Evolutionary conservation across 2,113 vertebrate genomes (phyloP), one percentile per base, ranked within the genome.

Genomic region (Melierax canorus): DNA sequence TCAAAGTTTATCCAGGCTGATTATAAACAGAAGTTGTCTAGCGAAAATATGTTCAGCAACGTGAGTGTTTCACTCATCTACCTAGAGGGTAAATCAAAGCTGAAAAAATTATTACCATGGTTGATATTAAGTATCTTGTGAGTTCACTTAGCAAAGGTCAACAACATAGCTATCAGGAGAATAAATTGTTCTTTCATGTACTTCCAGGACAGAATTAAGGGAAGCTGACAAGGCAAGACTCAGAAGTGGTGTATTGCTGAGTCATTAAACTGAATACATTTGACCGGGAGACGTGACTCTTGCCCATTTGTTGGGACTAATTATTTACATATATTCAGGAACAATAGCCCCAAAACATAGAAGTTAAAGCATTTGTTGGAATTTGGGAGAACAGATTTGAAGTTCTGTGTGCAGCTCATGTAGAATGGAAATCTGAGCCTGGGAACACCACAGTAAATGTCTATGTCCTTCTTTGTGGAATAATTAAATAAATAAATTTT

Each of bases 241-340:
- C 29, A 38, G 41, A 50, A 88, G 23, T 36, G 30, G 9, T 19
- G 3, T 24, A 32, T 13, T 56, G 41, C 59, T 67, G 41, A 86
- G 62, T 86, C 34, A 34, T 82, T 82, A 77, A 51, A 60, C 51
- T 67, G 59, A 67, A 77, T 62, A 22, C 13, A 29, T 77, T 51
- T 68, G 32, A 36, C 9, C 0, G 0, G 38, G 14, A 73, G 17
- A 78, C 0, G 3, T 68, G 68, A 48, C 58, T 43, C 41, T 81
- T 71, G 51, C 9, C 12, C 14, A 7, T 60, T 68, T 67, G 8
- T 41, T 82, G 50, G 22, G 30, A 62, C 11, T 67, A 58, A 73
- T 34, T 68, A 74, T 79, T 91, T 51, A 36, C 18, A 86, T 7
- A 30, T 26, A n/a, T 12, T 48, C 24, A 75, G 76, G 23, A 26